Conservation (phyloP, 2,888 invertebrate species). For the Oligia fasciuncula region DNA sequence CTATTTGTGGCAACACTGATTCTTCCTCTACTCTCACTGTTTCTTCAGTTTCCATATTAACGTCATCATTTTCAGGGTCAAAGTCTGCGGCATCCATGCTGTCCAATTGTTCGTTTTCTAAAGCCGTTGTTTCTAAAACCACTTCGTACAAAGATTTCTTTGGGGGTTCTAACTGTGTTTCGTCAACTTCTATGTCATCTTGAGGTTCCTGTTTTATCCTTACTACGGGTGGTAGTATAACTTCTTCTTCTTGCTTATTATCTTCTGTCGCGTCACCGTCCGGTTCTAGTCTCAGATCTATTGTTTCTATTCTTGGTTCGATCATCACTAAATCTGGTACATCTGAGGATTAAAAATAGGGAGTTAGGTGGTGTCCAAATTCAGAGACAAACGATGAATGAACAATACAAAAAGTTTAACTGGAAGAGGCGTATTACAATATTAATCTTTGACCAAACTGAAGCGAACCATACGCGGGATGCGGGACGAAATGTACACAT, state of each 20-base stretch:
- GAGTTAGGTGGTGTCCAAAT: neutral
- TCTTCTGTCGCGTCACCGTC: conserved; percentile 70
- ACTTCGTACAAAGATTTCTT: conserved; percentile 55
- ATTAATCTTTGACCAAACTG: neutral
- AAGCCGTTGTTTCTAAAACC: conserved; percentile 43
- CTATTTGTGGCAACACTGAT: conserved; percentile 65
- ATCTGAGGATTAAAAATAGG: conserved; percentile 27
- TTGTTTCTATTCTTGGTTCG: conserved; percentile 81
- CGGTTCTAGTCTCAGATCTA: conserved; percentile 75
- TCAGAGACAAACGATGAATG: neutral
- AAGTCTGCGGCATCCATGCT: conserved; percentile 13
- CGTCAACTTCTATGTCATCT: conserved; percentile 33
- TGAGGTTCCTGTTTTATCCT: conserved; percentile 65
- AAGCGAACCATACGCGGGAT: neutral
- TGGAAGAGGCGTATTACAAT: neutral
- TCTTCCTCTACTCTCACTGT: conserved; percentile 6
- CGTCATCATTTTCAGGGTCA: neutral
- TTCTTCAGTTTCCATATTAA: conserved; percentile 8
- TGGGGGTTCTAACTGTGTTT: conserved; percentile 14
- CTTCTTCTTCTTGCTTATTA: conserved; percentile 11
- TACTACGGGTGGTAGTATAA: conserved; percentile 37
- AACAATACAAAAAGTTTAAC: neutral
- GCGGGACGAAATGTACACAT: too few species aligned
- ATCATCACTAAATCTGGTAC: conserved; percentile 60
- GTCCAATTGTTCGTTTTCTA: conserved; percentile 55